These are phyloP conservation scores for Trachops cirrhosus DNA, from an alignment of 2,797 vertebrate species.

Conservation along the genomic window DNA sequence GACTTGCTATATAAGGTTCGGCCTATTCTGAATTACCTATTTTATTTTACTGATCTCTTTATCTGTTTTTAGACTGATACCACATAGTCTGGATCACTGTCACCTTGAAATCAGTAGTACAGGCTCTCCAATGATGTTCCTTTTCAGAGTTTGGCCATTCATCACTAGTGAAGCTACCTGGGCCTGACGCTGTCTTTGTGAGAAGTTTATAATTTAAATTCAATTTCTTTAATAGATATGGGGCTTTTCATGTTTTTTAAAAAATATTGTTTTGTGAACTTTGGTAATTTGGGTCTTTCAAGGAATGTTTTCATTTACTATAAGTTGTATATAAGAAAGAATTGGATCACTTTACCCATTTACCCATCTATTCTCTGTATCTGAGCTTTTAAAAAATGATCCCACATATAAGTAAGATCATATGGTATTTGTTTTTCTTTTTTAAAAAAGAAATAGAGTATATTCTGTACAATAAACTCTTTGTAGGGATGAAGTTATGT, in stretches of 20 bases:
- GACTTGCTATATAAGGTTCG: neutral
- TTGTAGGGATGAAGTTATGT: neutral
- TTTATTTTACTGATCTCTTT: neutral
- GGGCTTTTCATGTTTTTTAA: neutral
- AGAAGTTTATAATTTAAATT: slow-evolving; percentile 10
- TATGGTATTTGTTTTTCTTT: neutral
- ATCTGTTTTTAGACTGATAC: neutral
- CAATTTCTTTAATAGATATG: neutral
- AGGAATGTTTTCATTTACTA: neutral
- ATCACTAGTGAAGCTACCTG: neutral
- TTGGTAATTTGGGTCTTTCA: neutral
- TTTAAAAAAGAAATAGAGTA: neutral
- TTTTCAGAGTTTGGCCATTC: neutral
- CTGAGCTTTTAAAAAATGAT: neutral
- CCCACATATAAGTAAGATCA: neutral
- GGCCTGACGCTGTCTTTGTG: neutral
- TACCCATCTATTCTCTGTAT: neutral
- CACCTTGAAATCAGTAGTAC: neutral
- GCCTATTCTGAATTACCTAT: neutral
- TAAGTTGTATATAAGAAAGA: neutral
- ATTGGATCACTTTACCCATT: neutral
- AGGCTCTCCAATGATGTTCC: neutral
- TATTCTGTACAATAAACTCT: neutral
- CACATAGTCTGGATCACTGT: neutral
- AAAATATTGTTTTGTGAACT: neutral